Conservation (phyloP, 2,113 vertebrate genomes). For the Channa argus region DNA sequence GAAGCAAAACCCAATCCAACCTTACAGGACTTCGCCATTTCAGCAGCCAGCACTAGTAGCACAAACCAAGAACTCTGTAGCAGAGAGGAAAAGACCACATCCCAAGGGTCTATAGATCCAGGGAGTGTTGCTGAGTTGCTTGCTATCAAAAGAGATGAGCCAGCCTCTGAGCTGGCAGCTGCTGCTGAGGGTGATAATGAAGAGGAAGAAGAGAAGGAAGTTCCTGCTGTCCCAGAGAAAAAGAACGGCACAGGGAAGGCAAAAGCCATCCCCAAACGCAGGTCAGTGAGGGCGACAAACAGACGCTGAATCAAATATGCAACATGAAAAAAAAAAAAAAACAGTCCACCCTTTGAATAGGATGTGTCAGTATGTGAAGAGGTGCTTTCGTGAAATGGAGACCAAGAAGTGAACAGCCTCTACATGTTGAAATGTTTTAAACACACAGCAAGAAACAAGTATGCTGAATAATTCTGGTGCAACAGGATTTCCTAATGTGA, state of each 20-base stretch:
- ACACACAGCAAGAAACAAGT: slow-evolving; percentile 9
- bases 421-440: slow-evolving; percentile 17
- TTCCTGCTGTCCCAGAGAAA: slow-evolving; percentile 27
- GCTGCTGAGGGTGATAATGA: slow-evolving; percentile 34
- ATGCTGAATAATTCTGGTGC: not conserved
- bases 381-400: slow-evolving; percentile 51
- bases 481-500: slow-evolving; percentile 20
- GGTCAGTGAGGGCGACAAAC: slow-evolving; percentile 71
- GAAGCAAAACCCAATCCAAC: slow-evolving; percentile 5
- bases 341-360: not conserved
- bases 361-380: slow-evolving; percentile 29
- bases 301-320: slow-evolving; percentile 56
- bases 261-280: slow-evolving; percentile 63
- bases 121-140: slow-evolving; percentile 31
- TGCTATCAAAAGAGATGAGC: slow-evolving; percentile 26
- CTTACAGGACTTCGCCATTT: slow-evolving; percentile 15
- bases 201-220: slow-evolving; percentile 47
- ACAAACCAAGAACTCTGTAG: slow-evolving; percentile 12
- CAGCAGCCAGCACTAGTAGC: slow-evolving; percentile 24
- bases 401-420: slow-evolving; percentile 35
- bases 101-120: slow-evolving; percentile 6
- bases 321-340: slow-evolving; percentile 10
- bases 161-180: slow-evolving; percentile 2
- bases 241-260: slow-evolving; percentile 52
- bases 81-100: slow-evolving; percentile 12